Evolutionary conservation across 2,113 vertebrate genomes (phyloP), one percentile per base, ranked within the genome.

Genomic region (Monarcha castaneiventris): DNA sequence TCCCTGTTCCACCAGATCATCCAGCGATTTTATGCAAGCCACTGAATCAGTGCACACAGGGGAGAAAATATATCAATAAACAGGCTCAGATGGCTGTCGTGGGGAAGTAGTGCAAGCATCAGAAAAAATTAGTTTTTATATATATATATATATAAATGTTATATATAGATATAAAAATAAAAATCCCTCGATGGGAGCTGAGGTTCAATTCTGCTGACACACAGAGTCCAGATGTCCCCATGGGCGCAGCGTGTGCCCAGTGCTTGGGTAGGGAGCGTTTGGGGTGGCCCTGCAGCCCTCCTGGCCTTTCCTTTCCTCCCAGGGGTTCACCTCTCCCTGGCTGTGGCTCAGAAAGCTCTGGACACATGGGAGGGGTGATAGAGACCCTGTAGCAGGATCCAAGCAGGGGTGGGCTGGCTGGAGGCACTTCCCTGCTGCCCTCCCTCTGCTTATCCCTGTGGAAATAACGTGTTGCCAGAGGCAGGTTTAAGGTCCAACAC

Each of bases 201-300:
- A 54, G 62, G 32, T 18, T 41, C 6, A 14, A 8, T 25, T 32
- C 66, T 88, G 69, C 17, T 4, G 1, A 20, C 18, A 33, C 10
- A 11, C 22, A 41, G 51, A 52, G 18, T 7, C 13, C 48, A 29
- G 16, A 13, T 3, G 9, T 10, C 61, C 27, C 43, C 25, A 3
- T 0, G 0, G 81, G 20, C 13, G 17, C 44, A 72, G 39, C 0
- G 0, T 0, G 1, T 49, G 30, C 33, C 25, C 3, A 11, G 20
- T 29, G 41, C 21, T 9, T 5, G 8, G 33, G 26, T 10, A 54
- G 29, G 13, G 25, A 21, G 7, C 5, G 9, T 19, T 20, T 54
- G 54, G 29, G 19, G 54, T 4, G 6, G 23, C 64, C 29, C 48
- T 77, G 63, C 63, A 68, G 37, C 27, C 29, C 33, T 67, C 27